Base-by-base conservation (phyloP, 2,888 invertebrate genomes). In the Tinea trinotella region DNA sequence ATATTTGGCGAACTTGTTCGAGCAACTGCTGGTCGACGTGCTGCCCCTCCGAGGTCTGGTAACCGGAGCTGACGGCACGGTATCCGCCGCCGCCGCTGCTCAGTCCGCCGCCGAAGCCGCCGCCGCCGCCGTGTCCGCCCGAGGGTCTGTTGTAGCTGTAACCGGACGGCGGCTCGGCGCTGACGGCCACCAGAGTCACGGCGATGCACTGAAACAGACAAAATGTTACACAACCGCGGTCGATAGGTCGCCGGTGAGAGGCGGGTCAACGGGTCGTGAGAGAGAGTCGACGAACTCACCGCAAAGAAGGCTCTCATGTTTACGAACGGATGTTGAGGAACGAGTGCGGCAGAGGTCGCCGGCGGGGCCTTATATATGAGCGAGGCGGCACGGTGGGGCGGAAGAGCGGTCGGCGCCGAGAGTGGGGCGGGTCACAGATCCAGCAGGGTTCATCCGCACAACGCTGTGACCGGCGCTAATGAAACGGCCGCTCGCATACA, bases 1-100 rank as follows among this genome's bases (percentile, higher is more conserved):
- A 89, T 80, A 95, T 94, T 76, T 94, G 93, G 65, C 94, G 91
- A 69, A 95, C 91, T 80, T 94, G 93, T 68, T 95, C 94, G 60
- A 95, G 88, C 61, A 95, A 90, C 60, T 91, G 91, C 30, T 89
- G 87, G 81, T 95, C 94, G 62, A 95, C 93, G 76, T 92, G 89
- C 66, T 93, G 93, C 59, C 95, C 95, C 74, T 95, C 95, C 64
- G 89, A 92, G 64, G 93, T 93, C 75, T 93, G 92, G 84, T 89
- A 90, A 61, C 94, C 94, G 61, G 91, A 89, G 63, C 92, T 90
- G 55, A 93, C 94, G 61, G 92, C 90, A 60, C 89, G 90, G 87
- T 92, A 93, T 61, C 90, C 90, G 60, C 92, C 91, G 56, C 92
- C 91, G 58, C 92, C 90, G 61, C 73, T 71, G 13, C 80, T 75